Conservation (phyloP, 1,140 invertebrate species). For the Calosoma granatense region DNA sequence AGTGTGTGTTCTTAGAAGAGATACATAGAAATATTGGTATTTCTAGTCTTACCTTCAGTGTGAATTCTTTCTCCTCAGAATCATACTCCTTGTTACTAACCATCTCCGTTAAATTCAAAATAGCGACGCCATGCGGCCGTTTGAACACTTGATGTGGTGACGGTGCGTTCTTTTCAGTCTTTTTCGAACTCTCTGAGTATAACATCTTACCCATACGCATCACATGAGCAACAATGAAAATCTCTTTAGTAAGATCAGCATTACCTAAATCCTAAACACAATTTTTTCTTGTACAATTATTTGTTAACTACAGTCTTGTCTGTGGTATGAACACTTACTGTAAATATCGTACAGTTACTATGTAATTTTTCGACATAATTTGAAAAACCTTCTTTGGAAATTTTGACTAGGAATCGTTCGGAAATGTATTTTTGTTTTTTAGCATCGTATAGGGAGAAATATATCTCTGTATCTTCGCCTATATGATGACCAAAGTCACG, state of each 20-base stretch:
- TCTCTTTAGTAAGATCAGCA: slow-evolving; percentile 67
- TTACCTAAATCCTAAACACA: slow-evolving; percentile 53
- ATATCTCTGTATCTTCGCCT: slow-evolving; percentile 80
- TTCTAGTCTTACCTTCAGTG: slow-evolving; percentile 18
- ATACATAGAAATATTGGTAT: neutral
- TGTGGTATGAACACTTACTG: slow-evolving; percentile 46
- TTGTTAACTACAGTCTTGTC: neutral
- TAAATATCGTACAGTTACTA: slow-evolving; percentile 81
- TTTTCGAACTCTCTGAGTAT: slow-evolving; percentile 66
- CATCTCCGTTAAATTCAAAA: slow-evolving; percentile 54
- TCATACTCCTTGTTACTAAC: slow-evolving; percentile 47
- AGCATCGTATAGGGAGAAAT: slow-evolving; percentile 78
- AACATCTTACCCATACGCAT: slow-evolving; percentile 81
- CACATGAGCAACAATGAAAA: slow-evolving; percentile 80
- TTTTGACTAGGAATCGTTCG: slow-evolving; percentile 77
- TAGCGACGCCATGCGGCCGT: slow-evolving; percentile 75
- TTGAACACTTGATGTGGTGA: slow-evolving; percentile 48
- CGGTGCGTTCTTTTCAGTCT: slow-evolving; percentile 39
- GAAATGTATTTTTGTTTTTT: slow-evolving; percentile 61
- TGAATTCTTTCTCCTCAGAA: slow-evolving; percentile 59
- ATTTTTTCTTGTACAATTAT: neutral
- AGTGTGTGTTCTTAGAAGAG: neutral
- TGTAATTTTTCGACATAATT: slow-evolving; percentile 81
- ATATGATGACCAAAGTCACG: slow-evolving; percentile 76
- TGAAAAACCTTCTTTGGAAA: slow-evolving; percentile 81